Evolutionary conservation across 2,797 vertebrate genomes (phyloP).

Genomic region (Emydoidea blandingii): DNA sequence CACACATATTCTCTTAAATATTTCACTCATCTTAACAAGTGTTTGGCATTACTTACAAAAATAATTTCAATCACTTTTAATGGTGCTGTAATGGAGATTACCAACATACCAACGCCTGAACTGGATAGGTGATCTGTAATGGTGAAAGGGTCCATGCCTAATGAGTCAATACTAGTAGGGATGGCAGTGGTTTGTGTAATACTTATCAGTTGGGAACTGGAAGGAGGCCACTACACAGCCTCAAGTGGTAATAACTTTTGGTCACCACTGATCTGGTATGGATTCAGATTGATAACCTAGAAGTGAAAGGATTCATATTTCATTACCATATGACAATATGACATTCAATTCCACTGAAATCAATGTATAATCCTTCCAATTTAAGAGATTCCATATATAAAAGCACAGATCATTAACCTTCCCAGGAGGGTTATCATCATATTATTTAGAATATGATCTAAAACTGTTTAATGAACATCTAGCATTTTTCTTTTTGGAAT

Average conservation of each 20-base stretch:
- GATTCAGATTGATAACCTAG: neutral
- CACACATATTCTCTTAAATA: neutral
- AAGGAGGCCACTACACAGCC: neutral
- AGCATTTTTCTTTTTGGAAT: neutral
- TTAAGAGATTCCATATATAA: neutral
- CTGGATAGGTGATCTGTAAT: neutral
- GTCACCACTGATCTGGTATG: fast-evolving
- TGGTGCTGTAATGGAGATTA: neutral
- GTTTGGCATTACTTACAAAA: neutral
- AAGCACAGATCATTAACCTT: neutral
- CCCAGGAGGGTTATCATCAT: neutral
- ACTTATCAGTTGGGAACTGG: neutral
- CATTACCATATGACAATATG: neutral
- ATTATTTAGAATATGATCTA: neutral
- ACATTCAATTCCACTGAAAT: neutral
- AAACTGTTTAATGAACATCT: neutral
- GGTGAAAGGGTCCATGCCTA: neutral
- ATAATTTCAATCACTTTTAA: neutral
- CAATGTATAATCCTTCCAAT: neutral
- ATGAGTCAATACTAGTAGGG: neutral
- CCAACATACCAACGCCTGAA: neutral
- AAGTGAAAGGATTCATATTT: neutral
- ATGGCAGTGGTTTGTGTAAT: neutral
- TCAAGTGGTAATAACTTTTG: neutral
- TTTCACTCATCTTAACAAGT: neutral